A percentile compares a stretch with the other conserved stretches of the same genome.
Conservation (phyloP, 2,113 vertebrate species). For the Corydoras sp. region DNA sequence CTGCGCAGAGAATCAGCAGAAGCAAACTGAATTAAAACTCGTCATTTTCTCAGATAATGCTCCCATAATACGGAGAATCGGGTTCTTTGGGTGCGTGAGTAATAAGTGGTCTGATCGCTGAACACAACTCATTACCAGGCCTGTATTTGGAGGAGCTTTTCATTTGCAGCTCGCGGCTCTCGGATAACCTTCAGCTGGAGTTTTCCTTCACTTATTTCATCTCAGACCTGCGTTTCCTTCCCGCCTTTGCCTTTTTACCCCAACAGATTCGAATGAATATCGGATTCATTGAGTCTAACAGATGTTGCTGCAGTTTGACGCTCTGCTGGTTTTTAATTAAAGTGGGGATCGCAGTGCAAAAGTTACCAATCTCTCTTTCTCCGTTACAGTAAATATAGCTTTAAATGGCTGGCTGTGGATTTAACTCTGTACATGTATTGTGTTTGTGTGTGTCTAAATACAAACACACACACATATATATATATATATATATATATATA, state of each 20-base stretch:
- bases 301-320: constrained; percentile 42
- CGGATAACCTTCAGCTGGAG: constrained; percentile 52
- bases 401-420: too few relatives aligned
- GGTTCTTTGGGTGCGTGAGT: constrained; percentile 2
- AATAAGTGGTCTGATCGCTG: constrained; percentile 21
- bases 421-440: too few relatives aligned
- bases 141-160: constrained; percentile 9
- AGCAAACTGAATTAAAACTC: constrained; percentile 24
- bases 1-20: constrained; percentile 18
- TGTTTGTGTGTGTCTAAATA: too few relatives aligned
- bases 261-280: constrained; percentile 51
- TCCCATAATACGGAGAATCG: constrained; percentile 9
- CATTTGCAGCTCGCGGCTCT: constrained; percentile 17
- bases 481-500: too few relatives aligned
- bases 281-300: constrained; percentile 39
- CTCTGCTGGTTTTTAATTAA: constrained; percentile 59
- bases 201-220: constrained; percentile 21
- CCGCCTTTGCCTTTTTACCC: constrained; percentile 28
- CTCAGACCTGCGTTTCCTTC: constrained; percentile 39
- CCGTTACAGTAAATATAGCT: constrained; percentile 33
- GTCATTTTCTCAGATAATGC: constrained; percentile 12
- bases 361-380: constrained; percentile 23
- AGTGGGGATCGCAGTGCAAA: constrained; percentile 34
- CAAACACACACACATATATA: too few relatives aligned
- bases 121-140: constrained; percentile 6